These are phyloP conservation scores for Argentina silus DNA, from an alignment of 2,797 vertebrate species.

Conservation along the genomic window DNA sequence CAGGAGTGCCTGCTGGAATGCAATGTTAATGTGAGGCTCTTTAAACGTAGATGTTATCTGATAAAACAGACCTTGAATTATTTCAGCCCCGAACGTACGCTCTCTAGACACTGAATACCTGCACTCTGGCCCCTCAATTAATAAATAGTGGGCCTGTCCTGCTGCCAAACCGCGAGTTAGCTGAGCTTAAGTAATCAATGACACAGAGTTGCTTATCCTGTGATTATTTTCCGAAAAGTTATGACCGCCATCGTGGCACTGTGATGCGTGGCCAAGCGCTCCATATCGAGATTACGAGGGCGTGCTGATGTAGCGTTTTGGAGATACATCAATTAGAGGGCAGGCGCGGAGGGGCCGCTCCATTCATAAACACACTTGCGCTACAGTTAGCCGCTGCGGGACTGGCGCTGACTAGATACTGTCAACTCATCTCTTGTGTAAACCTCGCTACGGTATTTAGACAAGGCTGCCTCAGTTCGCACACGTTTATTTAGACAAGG, in stretches of 20 bases:
- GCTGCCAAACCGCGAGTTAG: conserved; percentile 41
- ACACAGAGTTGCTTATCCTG: conserved; percentile 61
- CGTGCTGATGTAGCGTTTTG: conserved; percentile 54
- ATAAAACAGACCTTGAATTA: too few relatives aligned
- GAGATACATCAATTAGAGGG: conserved; percentile 52
- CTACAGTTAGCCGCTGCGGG: conserved; percentile 30
- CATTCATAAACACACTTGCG: conserved; percentile 39
- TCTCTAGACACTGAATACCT: conserved; percentile 2
- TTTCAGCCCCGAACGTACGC: too few relatives aligned
- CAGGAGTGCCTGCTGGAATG: too few relatives aligned
- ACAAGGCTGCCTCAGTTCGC: conserved; percentile 17
- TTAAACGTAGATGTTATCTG: too few relatives aligned
- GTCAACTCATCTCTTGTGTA: conserved; percentile 37
- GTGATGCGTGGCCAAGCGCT: conserved; percentile 60
- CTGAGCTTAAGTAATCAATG: conserved; percentile 57
- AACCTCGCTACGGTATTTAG: not conserved
- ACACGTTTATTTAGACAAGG: conserved; percentile 1
- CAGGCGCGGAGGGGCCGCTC: conserved; percentile 35
- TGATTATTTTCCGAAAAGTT: conserved; percentile 57
- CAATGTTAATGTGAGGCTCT: too few relatives aligned
- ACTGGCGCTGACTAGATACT: conserved; percentile 33
- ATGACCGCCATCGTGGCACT: conserved; percentile 38
- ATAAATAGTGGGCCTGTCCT: conserved; percentile 33
- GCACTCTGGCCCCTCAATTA: conserved; percentile 33
- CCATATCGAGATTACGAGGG: conserved; percentile 62